phyloP scores from a whole-genome alignment of 2,113 vertebrate genomes.

The Thalassoma bifasciatum region DNA sequence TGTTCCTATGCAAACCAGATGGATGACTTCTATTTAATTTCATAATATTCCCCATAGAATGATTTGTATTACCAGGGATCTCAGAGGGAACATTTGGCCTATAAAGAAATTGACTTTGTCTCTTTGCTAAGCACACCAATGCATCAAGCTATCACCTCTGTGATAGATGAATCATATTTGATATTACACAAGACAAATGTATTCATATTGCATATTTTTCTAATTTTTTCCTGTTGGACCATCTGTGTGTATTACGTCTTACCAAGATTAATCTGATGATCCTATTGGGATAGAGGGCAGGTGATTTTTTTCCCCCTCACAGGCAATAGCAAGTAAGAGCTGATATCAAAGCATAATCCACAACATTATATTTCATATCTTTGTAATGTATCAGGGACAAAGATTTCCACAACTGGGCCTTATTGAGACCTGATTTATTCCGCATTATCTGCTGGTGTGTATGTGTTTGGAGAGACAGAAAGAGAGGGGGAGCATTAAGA shows the following conservation, averaged over 20 bases:
- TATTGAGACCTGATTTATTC: conserved; percentile 74
- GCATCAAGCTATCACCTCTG: conserved; percentile 89
- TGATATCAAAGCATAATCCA: conserved; percentile 88
- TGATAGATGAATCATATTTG: conserved; percentile 89
- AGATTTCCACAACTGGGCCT: conserved; percentile 75
- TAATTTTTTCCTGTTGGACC: conserved; percentile 93
- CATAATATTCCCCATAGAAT: conserved; percentile 82
- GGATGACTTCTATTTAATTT: conserved; percentile 84
- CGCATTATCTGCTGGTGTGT: conserved; percentile 55
- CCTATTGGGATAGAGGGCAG: conserved; percentile 87
- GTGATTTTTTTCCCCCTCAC: conserved; percentile 85
- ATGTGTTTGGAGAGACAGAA: conserved; percentile 15
- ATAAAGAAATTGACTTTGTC: conserved; percentile 88
- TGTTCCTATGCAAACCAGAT: conserved; percentile 75
- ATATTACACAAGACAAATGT: conserved; percentile 89
- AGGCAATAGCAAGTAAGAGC: conserved; percentile 85
- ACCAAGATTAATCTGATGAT: conserved; percentile 94
- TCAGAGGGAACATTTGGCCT: conserved; percentile 81
- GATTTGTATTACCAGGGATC: conserved; percentile 81
- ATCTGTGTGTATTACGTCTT: conserved; percentile 91
- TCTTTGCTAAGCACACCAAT: conserved; percentile 86
- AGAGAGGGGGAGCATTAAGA: conserved; percentile 27
- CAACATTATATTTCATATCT: conserved; percentile 85
- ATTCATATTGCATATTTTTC: conserved; percentile 94
- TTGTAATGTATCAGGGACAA: conserved; percentile 83